Evolutionary conservation across 1,140 invertebrate genomes (phyloP).

Genomic region (Brachionus sp.): DNA sequence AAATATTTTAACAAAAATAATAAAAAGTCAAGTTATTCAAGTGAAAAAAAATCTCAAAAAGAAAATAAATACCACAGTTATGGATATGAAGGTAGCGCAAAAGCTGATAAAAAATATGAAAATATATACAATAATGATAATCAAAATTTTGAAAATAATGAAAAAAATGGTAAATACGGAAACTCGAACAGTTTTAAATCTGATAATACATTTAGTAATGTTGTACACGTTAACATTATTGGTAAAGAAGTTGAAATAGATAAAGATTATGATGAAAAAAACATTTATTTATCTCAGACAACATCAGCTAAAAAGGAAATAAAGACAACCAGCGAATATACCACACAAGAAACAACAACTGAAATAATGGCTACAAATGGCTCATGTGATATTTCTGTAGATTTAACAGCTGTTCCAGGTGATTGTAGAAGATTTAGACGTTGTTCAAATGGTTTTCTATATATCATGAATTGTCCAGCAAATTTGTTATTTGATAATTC

Average conservation of each 20-base stretch:
- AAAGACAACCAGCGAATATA: not conserved
- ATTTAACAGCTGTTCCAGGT: constrained; percentile 9
- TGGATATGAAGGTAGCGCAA: not conserved
- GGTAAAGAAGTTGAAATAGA: not conserved
- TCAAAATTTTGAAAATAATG: not conserved
- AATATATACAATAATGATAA: not conserved
- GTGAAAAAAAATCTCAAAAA: not conserved
- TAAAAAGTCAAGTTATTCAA: not conserved
- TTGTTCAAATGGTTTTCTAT: constrained; percentile 21
- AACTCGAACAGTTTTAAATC: not conserved
- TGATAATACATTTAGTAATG: not conserved
- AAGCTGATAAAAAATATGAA: not conserved
- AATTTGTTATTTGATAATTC: constrained; percentile 8
- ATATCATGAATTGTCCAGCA: constrained; percentile 8
- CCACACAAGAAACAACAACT: not conserved
- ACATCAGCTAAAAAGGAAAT: not conserved
- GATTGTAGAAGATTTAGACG: constrained; percentile 23
- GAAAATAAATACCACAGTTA: not conserved
- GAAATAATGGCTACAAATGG: not conserved
- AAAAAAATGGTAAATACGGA: not conserved
- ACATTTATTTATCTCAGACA: not conserved
- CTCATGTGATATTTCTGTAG: not conserved
- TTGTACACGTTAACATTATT: not conserved
- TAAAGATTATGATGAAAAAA: not conserved
- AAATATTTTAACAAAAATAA: not conserved